Evolutionary conservation across 1,140 invertebrate species (phyloP), one percentile per base, ranked within the genome.

Genomic region (Parapsyche elsis): DNA sequence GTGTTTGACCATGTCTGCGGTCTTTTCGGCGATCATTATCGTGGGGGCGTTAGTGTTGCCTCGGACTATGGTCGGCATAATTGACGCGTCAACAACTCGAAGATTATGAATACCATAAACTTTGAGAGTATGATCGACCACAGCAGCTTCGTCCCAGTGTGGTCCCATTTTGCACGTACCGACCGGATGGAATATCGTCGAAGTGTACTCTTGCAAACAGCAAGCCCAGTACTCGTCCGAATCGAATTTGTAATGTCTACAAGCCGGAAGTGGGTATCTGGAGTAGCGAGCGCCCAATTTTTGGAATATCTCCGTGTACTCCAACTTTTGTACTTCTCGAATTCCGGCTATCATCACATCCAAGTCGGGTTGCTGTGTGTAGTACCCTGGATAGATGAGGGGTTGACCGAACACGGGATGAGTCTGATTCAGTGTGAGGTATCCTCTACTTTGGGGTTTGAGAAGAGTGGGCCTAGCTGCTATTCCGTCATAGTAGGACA

Each of bases 111-210:
- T 86, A 0, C 94, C 94, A 77, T 93, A 90, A 0, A 95, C 94
- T 71, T 90, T 87, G 23, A 95, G 85, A 64, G 90, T 88, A 0
- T 92, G 89, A 85, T 94, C 91, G 0, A 95, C 93, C 0, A 95
- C 94, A 9, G 93, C 91, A 0, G 87, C 87, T 1, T 89, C 86
- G 86, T 95, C 94, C 0, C 82, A 86, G 12, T 83, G 76, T 0
- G 91, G 90, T 0, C 94, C 95, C 95, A 97, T 97, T 86, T 94
- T 95, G 83, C 93, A 94, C 0, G 95, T 96, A 0, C 95, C 94
- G 0, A 91, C 90, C 38, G 93, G 92, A 85, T 96, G 94, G 84
- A 93, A 94, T 7, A 94, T 91, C 0, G 91, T 93, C 10, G 92
- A 90, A 0, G 94, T 93, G 19, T 94, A 91, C 71, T 91, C 88